Conservation (phyloP, 2,113 vertebrate genomes). For the Albula goreensis region DNA sequence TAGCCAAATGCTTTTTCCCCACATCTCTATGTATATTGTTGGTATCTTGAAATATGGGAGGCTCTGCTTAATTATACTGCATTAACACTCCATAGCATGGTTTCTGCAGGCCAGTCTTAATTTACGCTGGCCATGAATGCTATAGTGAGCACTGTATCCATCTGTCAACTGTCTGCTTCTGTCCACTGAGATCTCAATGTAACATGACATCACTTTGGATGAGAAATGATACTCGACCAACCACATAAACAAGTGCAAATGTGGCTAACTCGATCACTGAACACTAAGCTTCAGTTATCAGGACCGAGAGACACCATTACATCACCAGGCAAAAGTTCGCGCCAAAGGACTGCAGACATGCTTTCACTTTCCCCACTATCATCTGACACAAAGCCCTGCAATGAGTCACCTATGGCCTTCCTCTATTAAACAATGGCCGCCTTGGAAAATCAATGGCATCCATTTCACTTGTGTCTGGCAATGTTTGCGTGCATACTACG, state of each 20-base stretch:
- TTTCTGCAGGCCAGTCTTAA: neutral
- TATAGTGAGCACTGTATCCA: neutral
- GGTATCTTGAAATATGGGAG: too few species aligned
- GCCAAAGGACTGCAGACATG: neutral
- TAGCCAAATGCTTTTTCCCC: too few species aligned
- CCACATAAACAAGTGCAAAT: conserved; percentile 69
- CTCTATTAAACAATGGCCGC: neutral
- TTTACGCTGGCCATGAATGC: neutral
- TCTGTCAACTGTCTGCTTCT: neutral
- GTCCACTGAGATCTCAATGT: neutral
- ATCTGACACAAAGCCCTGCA: neutral
- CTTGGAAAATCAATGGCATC: neutral
- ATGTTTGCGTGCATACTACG: neutral
- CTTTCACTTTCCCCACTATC: neutral
- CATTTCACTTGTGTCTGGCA: neutral
- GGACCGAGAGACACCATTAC: conserved; percentile 53
- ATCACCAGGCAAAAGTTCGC: conserved; percentile 60
- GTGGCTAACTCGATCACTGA: conserved; percentile 54
- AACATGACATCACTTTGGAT: conserved; percentile 67
- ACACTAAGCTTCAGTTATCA: conserved; percentile 45
- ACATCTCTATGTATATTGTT: too few species aligned
- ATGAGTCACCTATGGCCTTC: neutral
- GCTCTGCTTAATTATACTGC: too few species aligned
- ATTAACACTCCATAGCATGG: neutral
- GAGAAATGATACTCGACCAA: conserved; percentile 64